Conservation (phyloP, 2,888 invertebrate species). For the Falcaria lacertinaria region DNA sequence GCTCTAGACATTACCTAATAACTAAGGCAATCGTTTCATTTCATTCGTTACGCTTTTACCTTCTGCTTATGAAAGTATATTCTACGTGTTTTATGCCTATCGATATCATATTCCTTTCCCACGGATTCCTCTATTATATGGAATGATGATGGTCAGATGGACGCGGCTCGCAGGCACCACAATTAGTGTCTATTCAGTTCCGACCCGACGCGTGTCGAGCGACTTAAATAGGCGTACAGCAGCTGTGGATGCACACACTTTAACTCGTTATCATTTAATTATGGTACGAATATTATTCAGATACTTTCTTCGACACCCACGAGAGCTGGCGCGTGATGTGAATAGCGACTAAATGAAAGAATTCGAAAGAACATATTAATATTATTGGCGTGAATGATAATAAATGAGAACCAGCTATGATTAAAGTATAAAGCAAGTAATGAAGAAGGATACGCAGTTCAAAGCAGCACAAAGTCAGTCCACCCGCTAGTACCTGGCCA, state of each 20-base stretch:
- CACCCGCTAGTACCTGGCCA: conserved; percentile 24
- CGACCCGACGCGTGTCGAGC: conserved; percentile 53
- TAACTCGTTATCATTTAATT: conserved; percentile 20
- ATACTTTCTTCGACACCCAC: neutral
- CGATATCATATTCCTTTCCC: conserved; percentile 44
- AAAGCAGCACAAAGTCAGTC: conserved; percentile 5
- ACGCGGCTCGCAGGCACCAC: conserved; percentile 47
- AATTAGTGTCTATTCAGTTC: conserved; percentile 65
- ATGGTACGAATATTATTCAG: neutral
- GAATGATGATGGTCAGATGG: conserved; percentile 37
- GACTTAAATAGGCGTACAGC: conserved; percentile 38
- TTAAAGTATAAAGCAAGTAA: conserved; percentile 28
- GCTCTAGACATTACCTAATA: conserved; percentile 46
- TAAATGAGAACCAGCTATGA: conserved; percentile 15
- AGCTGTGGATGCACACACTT: conserved; percentile 32
- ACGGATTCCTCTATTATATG: conserved; percentile 44
- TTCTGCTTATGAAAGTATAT: conserved; percentile 35
- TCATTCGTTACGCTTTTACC: conserved; percentile 54
- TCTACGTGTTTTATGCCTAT: conserved; percentile 26
- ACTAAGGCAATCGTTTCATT: conserved; percentile 43
- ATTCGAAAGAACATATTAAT: conserved; percentile 12
- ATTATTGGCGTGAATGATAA: conserved; percentile 18
- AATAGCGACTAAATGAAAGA: neutral
- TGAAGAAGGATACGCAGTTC: conserved; percentile 32
- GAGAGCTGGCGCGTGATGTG: neutral